These are phyloP conservation scores for Hylaeus anthracinus DNA, from an alignment of 1,140 invertebrate species.

Conservation along the genomic window DNA sequence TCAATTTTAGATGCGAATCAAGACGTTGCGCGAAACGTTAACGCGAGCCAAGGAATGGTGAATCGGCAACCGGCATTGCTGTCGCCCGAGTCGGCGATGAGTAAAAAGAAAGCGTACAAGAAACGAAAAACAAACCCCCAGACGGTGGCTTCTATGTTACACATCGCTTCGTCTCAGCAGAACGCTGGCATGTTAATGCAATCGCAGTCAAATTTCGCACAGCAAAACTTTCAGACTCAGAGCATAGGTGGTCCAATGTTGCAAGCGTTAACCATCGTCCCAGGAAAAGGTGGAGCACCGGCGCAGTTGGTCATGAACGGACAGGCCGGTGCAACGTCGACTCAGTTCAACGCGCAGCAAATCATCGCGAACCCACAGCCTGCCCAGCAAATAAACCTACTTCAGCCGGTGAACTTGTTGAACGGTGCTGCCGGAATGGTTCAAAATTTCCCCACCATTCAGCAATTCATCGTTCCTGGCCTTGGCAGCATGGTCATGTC, in stretches of 20 bases:
- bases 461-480: constrained; percentile 91
- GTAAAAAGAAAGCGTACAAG: constrained; percentile 86
- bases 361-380: constrained; percentile 86
- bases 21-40: constrained; percentile 79
- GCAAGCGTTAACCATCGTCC: constrained; percentile 88
- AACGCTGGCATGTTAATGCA: constrained; percentile 80
- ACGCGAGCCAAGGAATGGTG: constrained; percentile 79
- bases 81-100: constrained; percentile 84
- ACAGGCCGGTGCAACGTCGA: constrained; percentile 82
- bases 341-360: constrained; percentile 85
- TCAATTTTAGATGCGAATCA: constrained; percentile 80
- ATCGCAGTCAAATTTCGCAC: constrained; percentile 77
- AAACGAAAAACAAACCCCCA: constrained; percentile 87
- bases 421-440: constrained; percentile 87
- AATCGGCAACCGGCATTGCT: constrained; percentile 83
- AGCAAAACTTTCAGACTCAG: constrained; percentile 78
- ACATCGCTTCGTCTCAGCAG: constrained; percentile 86
- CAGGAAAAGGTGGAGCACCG: constrained; percentile 86
- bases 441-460: constrained; percentile 89
- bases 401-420: constrained; percentile 90
- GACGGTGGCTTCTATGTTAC: constrained; percentile 88
- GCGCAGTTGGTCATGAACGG: constrained; percentile 88
- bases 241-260: constrained; percentile 84
- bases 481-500: constrained; percentile 89
- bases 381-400: constrained; percentile 88